Base-by-base conservation (phyloP, 2,888 invertebrate genomes). In the Aquatica leii region DNA sequence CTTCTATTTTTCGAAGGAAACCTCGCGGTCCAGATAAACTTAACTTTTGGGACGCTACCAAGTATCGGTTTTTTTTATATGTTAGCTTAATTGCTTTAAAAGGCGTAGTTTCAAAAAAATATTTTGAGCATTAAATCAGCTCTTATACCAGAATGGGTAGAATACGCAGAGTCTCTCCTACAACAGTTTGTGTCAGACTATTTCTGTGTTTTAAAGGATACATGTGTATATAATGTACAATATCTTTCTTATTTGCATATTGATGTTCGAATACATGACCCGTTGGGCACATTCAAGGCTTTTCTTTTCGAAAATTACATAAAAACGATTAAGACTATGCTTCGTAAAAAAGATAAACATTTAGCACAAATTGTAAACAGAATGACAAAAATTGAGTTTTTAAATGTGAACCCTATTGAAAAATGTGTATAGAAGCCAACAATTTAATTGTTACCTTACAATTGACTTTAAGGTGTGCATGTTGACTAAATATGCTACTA, bases 291-390 rank as follows among this genome's bases (percentile, higher is more conserved):
- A 37, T 37, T n/a, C 37, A 37, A 12, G 9, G 37, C 37, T 37
- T 37, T 37, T n/a, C 37, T 12, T 37, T 37, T 37, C n/a, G 37
- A 37, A 37, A 37, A 37, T 37, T 37, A 37, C 37, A 37, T 37
- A 12, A 9, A 37, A 37, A 37, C 37, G n/a, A 37, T 37, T 37
- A 37, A 37, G 37, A 31, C 5, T 31, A 31, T 31, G 9, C 31
- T 31, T 31, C 31, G 31, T 37, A 37, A 37, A 37, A 37, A 37
- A 37, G 8, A 37, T 37, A 37, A 37, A 37, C 37, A 37, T 37
- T 37, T 37, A 37, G 37, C 37, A 37, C 37, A 37, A 37, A 37
- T 37, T 37, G 37, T 37, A n/a, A 37, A 37, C 37, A 37, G 37
- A 37, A 37, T 37, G 37, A 37, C 37, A 37, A 12, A 37, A 2